phyloP scores from a whole-genome alignment of 2,113 vertebrate genomes.

The Poeciliopsis turrubarensis region DNA sequence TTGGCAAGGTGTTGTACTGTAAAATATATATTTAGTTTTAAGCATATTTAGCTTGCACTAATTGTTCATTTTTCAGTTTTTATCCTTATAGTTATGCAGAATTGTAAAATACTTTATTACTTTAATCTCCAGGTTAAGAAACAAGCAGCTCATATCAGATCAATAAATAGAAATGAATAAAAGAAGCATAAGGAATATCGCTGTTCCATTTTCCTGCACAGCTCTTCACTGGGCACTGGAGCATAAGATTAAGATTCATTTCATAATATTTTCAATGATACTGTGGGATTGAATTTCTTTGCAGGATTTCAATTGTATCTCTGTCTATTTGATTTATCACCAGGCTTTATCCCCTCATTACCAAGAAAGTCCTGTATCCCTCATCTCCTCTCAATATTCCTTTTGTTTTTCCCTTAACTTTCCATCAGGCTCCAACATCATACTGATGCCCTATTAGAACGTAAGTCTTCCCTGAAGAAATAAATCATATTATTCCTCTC shows the following conservation, averaged over 20 bases:
- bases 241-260: slow-evolving; percentile 72
- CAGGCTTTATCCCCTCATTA: slow-evolving; percentile 59
- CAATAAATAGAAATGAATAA: slow-evolving; percentile 56
- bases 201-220: slow-evolving; percentile 14
- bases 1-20: no score
- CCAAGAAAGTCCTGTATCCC: slow-evolving; percentile 58
- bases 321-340: slow-evolving; percentile 79
- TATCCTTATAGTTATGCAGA: slow-evolving; percentile 14
- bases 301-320: slow-evolving; percentile 75
- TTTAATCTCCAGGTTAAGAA: slow-evolving; percentile 16
- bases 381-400: not conserved
- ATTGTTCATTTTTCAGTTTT: not conserved
- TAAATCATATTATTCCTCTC: slow-evolving; percentile 24
- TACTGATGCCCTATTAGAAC: slow-evolving; percentile 39
- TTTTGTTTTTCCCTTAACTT: slow-evolving; percentile 14
- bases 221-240: slow-evolving; percentile 42
- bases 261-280: slow-evolving; percentile 72
- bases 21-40: no score
- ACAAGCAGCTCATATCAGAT: slow-evolving; percentile 24
- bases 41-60: not conserved
- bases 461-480: slow-evolving; percentile 29
- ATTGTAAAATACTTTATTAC: slow-evolving; percentile 55
- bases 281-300: slow-evolving; percentile 60
- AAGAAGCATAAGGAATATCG: slow-evolving; percentile 45
- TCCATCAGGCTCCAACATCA: slow-evolving; percentile 46